A percentile compares a stretch with the other conserved stretches of the same genome.
phyloP scores from a whole-genome alignment of 2,888 invertebrate genomes.

The Polymixis lichenea region DNA sequence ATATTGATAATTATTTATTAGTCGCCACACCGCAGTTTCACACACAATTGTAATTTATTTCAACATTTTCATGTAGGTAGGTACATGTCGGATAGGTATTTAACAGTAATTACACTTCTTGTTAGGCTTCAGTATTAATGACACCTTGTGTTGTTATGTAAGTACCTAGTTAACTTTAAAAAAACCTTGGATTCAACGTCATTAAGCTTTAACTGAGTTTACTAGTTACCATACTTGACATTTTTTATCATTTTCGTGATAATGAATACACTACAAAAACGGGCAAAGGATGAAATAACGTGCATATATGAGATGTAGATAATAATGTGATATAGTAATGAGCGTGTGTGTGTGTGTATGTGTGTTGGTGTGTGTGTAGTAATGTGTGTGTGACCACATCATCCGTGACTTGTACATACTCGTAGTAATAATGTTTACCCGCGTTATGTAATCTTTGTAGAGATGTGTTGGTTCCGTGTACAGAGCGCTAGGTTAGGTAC shows the following conservation, averaged over 20 bases:
- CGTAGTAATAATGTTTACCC: conserved; percentile 65
- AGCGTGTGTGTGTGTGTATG: conserved; percentile 23
- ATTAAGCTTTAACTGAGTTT: conserved; percentile 41
- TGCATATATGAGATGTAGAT: conserved; percentile 25
- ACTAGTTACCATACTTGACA: conserved; percentile 28
- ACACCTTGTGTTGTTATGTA: conserved; percentile 24
- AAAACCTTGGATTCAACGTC: conserved; percentile 50
- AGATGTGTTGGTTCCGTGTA: conserved; percentile 68
- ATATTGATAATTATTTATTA: conserved; percentile 36
- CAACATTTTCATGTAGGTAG: conserved; percentile 28
- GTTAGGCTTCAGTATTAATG: conserved; percentile 30
- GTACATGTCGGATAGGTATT: conserved; percentile 22
- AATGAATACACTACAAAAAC: conserved; percentile 39
- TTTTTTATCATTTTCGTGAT: conserved; percentile 32
- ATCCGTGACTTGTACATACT: conserved; percentile 64
- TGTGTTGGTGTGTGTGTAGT: conserved; percentile 21
- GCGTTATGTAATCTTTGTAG: conserved; percentile 70
- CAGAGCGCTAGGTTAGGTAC: conserved; percentile 37
- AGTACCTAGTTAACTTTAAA: conserved; percentile 36
- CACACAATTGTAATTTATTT: conserved; percentile 50
- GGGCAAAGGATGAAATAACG: conserved; percentile 36
- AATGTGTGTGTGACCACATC: conserved; percentile 51
- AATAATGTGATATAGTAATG: conserved; percentile 25
- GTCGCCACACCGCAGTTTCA: conserved; percentile 19
- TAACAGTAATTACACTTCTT: conserved; percentile 51